Conservation (phyloP, 2,113 vertebrate species). For the Cnemophilus loriae region DNA sequence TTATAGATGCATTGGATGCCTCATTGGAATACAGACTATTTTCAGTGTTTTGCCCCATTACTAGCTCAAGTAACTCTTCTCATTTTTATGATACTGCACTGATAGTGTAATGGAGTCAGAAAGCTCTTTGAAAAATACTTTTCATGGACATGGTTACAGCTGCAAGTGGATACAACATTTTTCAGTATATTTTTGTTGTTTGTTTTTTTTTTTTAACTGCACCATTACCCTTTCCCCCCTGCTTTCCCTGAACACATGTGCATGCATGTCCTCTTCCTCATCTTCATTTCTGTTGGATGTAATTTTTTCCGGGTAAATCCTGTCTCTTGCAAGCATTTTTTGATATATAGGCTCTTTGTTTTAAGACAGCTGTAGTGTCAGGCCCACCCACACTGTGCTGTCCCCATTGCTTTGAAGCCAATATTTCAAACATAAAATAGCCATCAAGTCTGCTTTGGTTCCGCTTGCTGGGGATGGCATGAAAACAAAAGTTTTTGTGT, state of each 20-base stretch:
- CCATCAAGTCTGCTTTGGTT: neutral
- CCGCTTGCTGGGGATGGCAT: neutral
- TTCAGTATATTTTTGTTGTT: neutral
- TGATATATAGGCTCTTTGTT: constrained; percentile 36
- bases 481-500: constrained; percentile 39
- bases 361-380: constrained; percentile 9
- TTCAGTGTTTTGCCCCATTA: neutral
- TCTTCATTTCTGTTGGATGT: neutral
- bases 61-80: neutral
- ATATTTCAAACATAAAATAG: constrained; percentile 45
- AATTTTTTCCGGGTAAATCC: neutral
- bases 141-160: neutral
- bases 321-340: neutral
- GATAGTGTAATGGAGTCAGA: neutral
- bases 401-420: constrained; percentile 32
- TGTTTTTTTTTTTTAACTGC: neutral
- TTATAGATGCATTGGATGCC: neutral
- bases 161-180: neutral
- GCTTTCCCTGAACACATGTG: neutral
- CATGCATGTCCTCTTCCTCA: neutral
- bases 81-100: neutral
- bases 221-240: neutral
- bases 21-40: neutral
- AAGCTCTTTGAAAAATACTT: neutral
- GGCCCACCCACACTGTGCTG: constrained; percentile 38